These are phyloP conservation scores for Hexactinellida sp. DNA, from an alignment of 37 sponge, comb jelly and placozoan genomes.

Conservation along the genomic window DNA sequence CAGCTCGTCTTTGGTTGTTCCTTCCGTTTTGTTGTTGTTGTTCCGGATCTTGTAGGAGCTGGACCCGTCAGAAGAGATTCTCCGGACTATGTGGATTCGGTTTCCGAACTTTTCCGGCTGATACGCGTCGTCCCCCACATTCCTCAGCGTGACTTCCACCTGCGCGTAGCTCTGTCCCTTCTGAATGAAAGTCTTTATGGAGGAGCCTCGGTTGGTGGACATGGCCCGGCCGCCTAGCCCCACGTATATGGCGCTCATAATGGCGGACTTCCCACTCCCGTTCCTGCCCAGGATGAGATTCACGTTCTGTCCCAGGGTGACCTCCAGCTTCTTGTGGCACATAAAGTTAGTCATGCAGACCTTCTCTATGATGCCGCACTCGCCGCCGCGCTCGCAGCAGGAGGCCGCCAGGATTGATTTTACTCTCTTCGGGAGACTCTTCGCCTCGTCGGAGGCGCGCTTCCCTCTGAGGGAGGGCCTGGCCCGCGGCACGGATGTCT, in stretches of 20 bases:
- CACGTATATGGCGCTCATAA: constrained; percentile 85
- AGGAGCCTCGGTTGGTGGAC: constrained; percentile 63
- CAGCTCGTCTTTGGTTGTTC: constrained; percentile 82
- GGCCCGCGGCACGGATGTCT: neutral
- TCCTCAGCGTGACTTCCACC: constrained; percentile 43
- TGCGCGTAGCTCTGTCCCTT: constrained; percentile 50
- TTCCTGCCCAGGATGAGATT: constrained; percentile 93
- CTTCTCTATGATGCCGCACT: constrained; percentile 60
- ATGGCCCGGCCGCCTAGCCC: constrained; percentile 80
- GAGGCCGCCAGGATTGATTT: neutral
- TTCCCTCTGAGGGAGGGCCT: neutral
- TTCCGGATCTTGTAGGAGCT: constrained; percentile 68
- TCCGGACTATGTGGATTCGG: constrained; percentile 47
- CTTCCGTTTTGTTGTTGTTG: neutral
- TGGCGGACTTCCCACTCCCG: constrained; percentile 99
- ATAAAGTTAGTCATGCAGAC: constrained; percentile 75
- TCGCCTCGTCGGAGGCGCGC: neutral
- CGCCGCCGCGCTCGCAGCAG: neutral
- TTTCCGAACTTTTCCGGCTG: constrained; percentile 51
- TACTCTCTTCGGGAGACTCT: neutral
- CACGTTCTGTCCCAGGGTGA: constrained; percentile 54
- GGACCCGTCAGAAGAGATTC: constrained; percentile 48
- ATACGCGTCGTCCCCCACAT: constrained; percentile 55
- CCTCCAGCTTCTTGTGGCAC: constrained; percentile 77
- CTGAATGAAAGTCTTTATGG: constrained; percentile 72